Percentiles rank a stretch among this genome's conserved stretches.
These are phyloP conservation scores for Propithecus deckenii DNA, from an alignment of 2,797 vertebrate genomes.

Conservation along the genomic window DNA sequence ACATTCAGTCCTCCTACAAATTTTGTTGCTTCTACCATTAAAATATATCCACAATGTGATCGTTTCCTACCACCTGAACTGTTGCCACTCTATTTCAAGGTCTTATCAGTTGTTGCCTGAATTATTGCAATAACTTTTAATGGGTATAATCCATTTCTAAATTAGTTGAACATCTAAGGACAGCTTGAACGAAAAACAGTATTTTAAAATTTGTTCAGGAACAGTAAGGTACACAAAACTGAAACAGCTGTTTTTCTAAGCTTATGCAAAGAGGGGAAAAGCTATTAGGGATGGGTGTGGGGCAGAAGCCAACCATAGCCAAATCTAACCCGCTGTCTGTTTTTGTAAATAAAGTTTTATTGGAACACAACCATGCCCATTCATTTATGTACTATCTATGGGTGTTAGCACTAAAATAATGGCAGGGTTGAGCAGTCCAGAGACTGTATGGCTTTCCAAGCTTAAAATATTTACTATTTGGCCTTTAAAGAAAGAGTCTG, in stretches of 20 bases:
- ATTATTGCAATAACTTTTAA: not conserved
- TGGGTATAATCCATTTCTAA: not conserved
- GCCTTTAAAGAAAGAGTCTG: not conserved
- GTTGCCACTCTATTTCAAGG: not conserved
- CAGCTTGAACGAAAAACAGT: not conserved
- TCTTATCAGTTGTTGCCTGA: not conserved
- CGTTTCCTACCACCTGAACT: not conserved
- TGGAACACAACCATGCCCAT: not conserved
- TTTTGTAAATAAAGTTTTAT: conserved; percentile 19
- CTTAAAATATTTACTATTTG: not conserved
- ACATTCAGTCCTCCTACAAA: not conserved
- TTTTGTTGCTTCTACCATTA: not conserved
- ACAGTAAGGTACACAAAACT: not conserved
- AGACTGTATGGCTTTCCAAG: not conserved
- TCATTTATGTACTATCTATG: not conserved
- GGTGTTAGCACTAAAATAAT: not conserved
- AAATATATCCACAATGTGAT: not conserved
- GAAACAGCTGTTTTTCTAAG: not conserved
- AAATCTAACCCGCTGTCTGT: not conserved
- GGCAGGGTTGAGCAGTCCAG: not conserved
- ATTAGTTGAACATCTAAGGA: not conserved
- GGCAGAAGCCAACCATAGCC: not conserved
- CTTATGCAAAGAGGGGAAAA: not conserved
- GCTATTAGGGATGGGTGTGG: not conserved
- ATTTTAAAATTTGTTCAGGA: not conserved